These are phyloP conservation scores for Drosophila mimetica DNA, from an alignment of 2,888 invertebrate genomes.

Conservation along the genomic window DNA sequence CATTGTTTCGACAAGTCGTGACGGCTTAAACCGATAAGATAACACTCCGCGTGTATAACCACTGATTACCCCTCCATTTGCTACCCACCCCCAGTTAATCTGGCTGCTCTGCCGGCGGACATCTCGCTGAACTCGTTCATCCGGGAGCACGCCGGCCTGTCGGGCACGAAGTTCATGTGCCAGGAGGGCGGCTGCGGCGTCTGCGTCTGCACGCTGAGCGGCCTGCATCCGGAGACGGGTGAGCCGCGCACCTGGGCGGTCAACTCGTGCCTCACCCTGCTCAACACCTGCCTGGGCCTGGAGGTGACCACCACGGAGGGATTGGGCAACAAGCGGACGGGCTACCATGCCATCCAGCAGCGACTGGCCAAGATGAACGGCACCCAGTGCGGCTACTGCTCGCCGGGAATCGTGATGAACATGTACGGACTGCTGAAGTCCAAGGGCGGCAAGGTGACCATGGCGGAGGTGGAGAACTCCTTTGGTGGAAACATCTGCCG, in stretches of 20 bases:
- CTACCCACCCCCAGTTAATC: constrained; percentile 58
- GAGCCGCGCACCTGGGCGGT: constrained; percentile 86
- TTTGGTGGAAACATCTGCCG: constrained; percentile 92
- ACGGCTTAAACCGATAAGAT: constrained; percentile 3
- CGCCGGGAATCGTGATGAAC: constrained; percentile 91
- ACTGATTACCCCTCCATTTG: background rate
- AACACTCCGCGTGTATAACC: background rate
- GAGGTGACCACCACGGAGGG: constrained; percentile 90
- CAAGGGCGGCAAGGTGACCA: constrained; percentile 85
- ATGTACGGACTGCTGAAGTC: constrained; percentile 87
- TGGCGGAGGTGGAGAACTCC: constrained; percentile 89
- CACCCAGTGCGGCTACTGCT: constrained; percentile 91
- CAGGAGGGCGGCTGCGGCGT: constrained; percentile 89
- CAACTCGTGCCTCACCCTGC: constrained; percentile 89
- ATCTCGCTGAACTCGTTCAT: constrained; percentile 87
- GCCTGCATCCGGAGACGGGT: constrained; percentile 83
- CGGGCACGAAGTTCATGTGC: constrained; percentile 89
- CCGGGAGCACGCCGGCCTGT: constrained; percentile 86
- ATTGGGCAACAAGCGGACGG: constrained; percentile 87
- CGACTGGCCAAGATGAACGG: constrained; percentile 88
- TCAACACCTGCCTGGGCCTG: constrained; percentile 88
- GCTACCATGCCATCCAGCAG: constrained; percentile 89
- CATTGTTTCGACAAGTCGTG: background rate
- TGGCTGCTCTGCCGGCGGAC: constrained; percentile 81
- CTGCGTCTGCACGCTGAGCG: constrained; percentile 85